Evolutionary conservation across 2,797 vertebrate species (phyloP), one percentile per base, ranked within the genome.

Genomic region (Aselliscus stoliczkanus): DNA sequence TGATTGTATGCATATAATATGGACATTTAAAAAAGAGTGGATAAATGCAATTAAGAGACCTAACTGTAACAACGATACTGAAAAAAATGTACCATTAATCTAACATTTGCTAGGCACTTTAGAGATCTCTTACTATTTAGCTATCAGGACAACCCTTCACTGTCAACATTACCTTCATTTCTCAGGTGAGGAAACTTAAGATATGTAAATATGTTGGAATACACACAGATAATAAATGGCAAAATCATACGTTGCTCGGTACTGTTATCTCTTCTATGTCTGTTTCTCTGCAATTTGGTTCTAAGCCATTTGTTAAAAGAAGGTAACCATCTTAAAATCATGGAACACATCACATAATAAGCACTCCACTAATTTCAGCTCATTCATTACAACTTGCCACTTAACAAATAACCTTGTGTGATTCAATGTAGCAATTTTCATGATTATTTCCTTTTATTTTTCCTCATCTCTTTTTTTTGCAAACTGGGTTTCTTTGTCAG

Each of bases 311-410:
- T 72, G 27, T 62, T 4, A 18, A 79, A 65, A 67, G 9, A 85
- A 13, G 1, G 44, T 39, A 27, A 31, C 50, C 60, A 2, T 52
- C 5, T 75, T 75, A 20, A 11, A 37, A 64, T 37, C 80, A 39
- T 0, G 18, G 23, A 70, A 58, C 0, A 27, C 20, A 4, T 7
- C 44, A 4, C 21, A 31, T 1, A 50, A 10, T 4, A 21, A 21
- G 6, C 8, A 21, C 14, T 10, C 14, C 7, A 62, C 9, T 23
- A 6, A 56, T 34, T 34, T 60, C 67, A 84, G 25, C 4, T 79
- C 56, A 65, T 31, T n/a, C 54, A 58, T 25, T 58, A 56, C 14
- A 47, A 47, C 5, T 2, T 56, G 64, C 44, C 62, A 64, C 20
- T 39, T 76, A 67, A 23, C 8, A 70, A 72, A 72, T 47, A 8